Evolutionary conservation across 2,797 vertebrate genomes (phyloP), one percentile per base, ranked within the genome.

Genomic region (Micropoecilia bifurca): DNA sequence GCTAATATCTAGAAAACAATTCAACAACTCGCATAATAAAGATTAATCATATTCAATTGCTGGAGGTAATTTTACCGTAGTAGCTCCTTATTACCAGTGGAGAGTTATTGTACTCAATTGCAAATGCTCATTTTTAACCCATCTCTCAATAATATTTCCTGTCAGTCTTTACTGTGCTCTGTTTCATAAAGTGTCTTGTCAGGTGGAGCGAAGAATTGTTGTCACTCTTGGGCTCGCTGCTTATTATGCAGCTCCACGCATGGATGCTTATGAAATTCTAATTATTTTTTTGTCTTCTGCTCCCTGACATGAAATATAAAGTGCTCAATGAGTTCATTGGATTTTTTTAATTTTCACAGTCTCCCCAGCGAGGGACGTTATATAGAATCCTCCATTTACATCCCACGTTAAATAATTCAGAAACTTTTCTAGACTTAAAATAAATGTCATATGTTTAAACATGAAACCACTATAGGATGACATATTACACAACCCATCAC

Each of bases 401-500:
- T 79, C 79, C 82, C 3, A n/a, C 76, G 87, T 16, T 92, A 74
- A 88, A 86, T 89, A 85, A 91, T 94, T 92, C 72, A 88, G 74
- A 93, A 80, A 79, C 84, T 93, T 94, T 90, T 83, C 81, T 9
- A 83, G 88, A 85, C 80, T 87, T 83, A 85, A 89, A 87, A 91
- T 82, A 92, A 85, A 88, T 88, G 86, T 90, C 77, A 87, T 80
- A 89, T 87, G 82, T 90, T 83, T 82, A 55, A 86, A 85, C 89
- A 88, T 87, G 71, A 80, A 85, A 76, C 82, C 78, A 71, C 33
- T 76, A 45, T 59, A 74, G 82, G 79, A 89, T 91, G 84, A 90
- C 73, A 91, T 81, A 88, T 91, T 88, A 85, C 74, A 74, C 71
- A 73, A 71, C 45, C 77, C 77, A 79, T 90, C 77, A 57, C 85